These are phyloP conservation scores for Plagodis dolabraria DNA, from an alignment of 2,888 invertebrate genomes.

Conservation along the genomic window DNA sequence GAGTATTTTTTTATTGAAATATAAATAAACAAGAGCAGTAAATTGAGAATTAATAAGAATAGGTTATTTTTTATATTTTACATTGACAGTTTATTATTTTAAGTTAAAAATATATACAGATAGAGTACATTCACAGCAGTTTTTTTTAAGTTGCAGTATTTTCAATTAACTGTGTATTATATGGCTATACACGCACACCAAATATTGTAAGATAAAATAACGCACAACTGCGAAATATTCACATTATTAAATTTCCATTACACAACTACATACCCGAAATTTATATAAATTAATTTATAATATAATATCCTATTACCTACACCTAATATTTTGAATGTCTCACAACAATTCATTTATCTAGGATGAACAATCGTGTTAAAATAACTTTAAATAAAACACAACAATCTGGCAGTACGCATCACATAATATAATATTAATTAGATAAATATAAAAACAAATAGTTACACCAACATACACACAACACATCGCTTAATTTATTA, in stretches of 20 bases:
- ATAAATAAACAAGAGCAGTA: too few species aligned
- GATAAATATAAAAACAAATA: constrained; percentile 55
- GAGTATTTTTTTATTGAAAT: too few species aligned
- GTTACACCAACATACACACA: constrained; percentile 58
- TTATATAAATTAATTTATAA: not conserved
- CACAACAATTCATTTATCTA: constrained; percentile 9
- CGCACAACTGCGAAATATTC: not conserved
- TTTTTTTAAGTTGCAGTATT: too few species aligned
- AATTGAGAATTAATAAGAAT: too few species aligned
- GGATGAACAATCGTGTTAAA: constrained; percentile 1
- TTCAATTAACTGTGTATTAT: too few species aligned
- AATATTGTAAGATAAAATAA: constrained; percentile 19
- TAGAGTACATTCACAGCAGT: too few species aligned
- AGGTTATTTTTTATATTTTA: too few species aligned
- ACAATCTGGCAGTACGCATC: constrained; percentile 46
- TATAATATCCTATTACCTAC: not conserved
- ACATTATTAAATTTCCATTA: too few species aligned
- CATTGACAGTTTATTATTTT: too few species aligned
- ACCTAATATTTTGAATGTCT: not conserved
- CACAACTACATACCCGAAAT: not conserved
- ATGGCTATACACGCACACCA: constrained; percentile 1
- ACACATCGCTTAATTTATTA: constrained; percentile 46
- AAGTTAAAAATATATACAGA: too few species aligned
- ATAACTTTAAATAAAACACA: constrained; percentile 28
- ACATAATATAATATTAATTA: constrained; percentile 47